Evolutionary conservation across 2,888 invertebrate species (phyloP).

Genomic region (Aquatica leii): DNA sequence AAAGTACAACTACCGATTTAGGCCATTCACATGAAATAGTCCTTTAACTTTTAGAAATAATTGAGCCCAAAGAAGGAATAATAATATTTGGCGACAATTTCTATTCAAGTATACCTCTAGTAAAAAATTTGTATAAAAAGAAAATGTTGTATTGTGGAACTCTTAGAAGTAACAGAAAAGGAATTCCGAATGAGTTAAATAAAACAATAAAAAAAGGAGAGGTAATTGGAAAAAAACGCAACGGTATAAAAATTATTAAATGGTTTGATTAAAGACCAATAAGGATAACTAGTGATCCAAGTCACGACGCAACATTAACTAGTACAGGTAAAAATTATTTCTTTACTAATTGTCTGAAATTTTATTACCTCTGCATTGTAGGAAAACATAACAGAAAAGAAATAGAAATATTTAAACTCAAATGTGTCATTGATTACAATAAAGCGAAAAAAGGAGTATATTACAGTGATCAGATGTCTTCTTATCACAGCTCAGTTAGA

Average conservation of each 20-base stretch:
- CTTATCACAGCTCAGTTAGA: too few relatives aligned
- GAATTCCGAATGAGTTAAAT: slow-evolving; percentile 43
- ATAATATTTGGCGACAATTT: slow-evolving; percentile 43
- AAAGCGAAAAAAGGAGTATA: slow-evolving; percentile 27
- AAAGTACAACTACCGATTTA: not conserved
- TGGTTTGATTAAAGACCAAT: slow-evolving; percentile 51
- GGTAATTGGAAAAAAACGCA: slow-evolving; percentile 25
- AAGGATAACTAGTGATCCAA: slow-evolving; percentile 42
- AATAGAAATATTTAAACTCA: too few relatives aligned
- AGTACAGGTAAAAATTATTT: slow-evolving; percentile 21
- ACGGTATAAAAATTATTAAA: slow-evolving; percentile 44
- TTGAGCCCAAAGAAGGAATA: slow-evolving; percentile 18
- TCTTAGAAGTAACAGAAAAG: slow-evolving; percentile 42
- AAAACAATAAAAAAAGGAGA: slow-evolving; percentile 39
- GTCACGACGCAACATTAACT: slow-evolving; percentile 41
- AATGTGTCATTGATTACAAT: slow-evolving; percentile 25
- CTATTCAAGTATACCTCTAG: slow-evolving; percentile 44
- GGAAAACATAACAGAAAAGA: too few relatives aligned
- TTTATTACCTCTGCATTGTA: too few relatives aligned
- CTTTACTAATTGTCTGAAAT: not conserved
- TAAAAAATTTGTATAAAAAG: slow-evolving; percentile 38
- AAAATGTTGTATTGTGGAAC: slow-evolving; percentile 48
- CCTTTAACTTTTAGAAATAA: not conserved
- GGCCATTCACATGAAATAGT: not conserved
- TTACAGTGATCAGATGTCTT: slow-evolving; percentile 30